Evolutionary conservation across 2,797 vertebrate genomes (phyloP).

Genomic region (Heteromormyrus szaboi): DNA sequence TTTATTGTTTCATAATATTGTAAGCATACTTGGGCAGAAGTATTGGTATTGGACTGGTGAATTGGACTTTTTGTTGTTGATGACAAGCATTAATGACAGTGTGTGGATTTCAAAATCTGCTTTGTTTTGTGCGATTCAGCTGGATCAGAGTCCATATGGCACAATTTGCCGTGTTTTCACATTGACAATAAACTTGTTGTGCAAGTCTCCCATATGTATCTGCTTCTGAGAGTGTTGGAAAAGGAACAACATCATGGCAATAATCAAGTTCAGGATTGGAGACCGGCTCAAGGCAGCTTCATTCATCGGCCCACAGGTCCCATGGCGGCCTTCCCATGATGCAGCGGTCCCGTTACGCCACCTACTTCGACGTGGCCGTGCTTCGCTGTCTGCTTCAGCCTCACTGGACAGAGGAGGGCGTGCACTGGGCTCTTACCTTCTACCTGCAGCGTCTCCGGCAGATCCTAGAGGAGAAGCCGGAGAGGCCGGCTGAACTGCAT

Average conservation of each 20-base stretch:
- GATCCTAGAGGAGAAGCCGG: conserved; percentile 89
- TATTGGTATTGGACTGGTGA: neutral
- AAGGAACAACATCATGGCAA: neutral
- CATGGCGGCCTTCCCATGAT: conserved; percentile 62
- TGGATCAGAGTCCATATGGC: neutral
- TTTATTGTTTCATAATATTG: neutral
- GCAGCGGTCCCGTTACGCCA: conserved; percentile 86
- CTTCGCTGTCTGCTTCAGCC: conserved; percentile 93
- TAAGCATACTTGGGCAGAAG: neutral
- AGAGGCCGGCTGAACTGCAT: conserved; percentile 73
- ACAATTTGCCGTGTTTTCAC: neutral
- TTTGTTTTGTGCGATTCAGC: neutral
- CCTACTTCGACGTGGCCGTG: conserved; percentile 93
- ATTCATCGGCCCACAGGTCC: neutral
- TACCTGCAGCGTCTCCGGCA: conserved; percentile 88
- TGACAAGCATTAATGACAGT: neutral
- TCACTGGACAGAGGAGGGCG: conserved; percentile 95
- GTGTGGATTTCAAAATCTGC: neutral
- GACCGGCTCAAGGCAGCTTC: neutral
- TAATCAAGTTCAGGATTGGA: neutral
- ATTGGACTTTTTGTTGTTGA: neutral
- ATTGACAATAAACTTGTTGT: neutral
- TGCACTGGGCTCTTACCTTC: conserved; percentile 93
- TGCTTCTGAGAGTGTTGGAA: neutral
- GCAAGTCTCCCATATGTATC: neutral